Conservation (phyloP, 2,888 invertebrate species). For the Cheilosia soror region DNA sequence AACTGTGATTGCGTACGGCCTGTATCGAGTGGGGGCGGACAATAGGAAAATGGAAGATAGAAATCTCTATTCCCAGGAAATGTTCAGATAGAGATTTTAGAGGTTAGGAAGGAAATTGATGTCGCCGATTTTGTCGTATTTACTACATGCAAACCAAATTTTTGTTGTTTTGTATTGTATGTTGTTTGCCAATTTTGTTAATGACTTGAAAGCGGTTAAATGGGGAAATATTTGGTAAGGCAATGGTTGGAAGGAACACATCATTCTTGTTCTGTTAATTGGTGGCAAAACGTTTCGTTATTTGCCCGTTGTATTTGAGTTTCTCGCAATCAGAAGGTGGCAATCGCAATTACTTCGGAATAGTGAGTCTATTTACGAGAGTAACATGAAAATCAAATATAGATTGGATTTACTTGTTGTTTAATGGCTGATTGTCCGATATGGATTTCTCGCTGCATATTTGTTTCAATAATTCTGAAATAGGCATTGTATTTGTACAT, state of each 20-base stretch:
- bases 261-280: slow-evolving; percentile 63
- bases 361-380: slow-evolving; percentile 44
- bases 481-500: not conserved
- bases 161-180: slow-evolving; percentile 53
- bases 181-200: slow-evolving; percentile 71
- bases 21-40: slow-evolving; percentile 16
- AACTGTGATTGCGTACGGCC: slow-evolving; percentile 58
- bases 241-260: slow-evolving; percentile 45
- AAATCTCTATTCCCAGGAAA: slow-evolving; percentile 69
- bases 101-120: slow-evolving; percentile 55
- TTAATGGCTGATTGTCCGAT: slow-evolving; percentile 44
- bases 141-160: slow-evolving; percentile 35
- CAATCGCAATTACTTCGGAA: slow-evolving; percentile 56
- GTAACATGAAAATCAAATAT: slow-evolving; percentile 41
- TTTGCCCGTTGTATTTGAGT: slow-evolving; percentile 66
- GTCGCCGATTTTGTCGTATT: slow-evolving; percentile 52
- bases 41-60: slow-evolving; percentile 49
- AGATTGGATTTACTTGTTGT: slow-evolving; percentile 50
- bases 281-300: slow-evolving; percentile 62
- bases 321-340: slow-evolving; percentile 64
- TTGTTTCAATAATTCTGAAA: not conserved
- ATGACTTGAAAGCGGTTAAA: slow-evolving; percentile 55
- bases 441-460: slow-evolving; percentile 13
- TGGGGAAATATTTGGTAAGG: slow-evolving; percentile 24
- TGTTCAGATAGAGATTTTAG: slow-evolving; percentile 66